phyloP scores from a whole-genome alignment of 2,113 vertebrate species.

The Gallinago jamesoni region DNA sequence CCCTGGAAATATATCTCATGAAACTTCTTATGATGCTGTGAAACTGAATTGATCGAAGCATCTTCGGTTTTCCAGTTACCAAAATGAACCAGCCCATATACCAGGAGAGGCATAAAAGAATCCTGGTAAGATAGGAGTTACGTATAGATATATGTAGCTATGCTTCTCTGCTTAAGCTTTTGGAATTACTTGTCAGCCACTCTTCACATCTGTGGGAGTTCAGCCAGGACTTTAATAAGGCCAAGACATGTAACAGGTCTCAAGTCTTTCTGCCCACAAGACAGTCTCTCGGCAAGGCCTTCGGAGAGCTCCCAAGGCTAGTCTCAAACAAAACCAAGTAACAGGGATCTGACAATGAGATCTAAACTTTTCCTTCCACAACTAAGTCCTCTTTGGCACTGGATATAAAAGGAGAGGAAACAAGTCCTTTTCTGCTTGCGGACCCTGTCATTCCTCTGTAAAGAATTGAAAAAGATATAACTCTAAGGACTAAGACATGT shows the following conservation, averaged over 20 bases:
- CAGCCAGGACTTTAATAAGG: not conserved
- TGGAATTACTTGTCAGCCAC: not conserved
- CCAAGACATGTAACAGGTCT: not conserved
- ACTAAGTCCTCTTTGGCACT: not conserved
- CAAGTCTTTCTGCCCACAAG: not conserved
- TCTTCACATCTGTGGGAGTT: not conserved
- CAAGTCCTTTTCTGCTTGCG: not conserved
- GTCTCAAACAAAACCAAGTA: not conserved
- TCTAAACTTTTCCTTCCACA: not conserved
- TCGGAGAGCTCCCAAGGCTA: not conserved
- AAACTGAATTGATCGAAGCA: constrained; percentile 1
- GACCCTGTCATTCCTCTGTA: not conserved
- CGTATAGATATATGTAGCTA: not conserved
- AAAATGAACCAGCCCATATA: not conserved
- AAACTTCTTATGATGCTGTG: not conserved
- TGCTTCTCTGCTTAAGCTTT: not conserved
- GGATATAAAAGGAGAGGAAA: constrained; percentile 24
- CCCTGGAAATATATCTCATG: not conserved
- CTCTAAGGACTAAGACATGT: not conserved
- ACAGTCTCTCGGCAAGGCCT: not conserved
- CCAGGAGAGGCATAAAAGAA: not conserved
- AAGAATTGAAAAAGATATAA: not conserved
- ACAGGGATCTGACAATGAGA: not conserved
- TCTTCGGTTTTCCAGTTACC: not conserved
- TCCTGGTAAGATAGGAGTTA: not conserved